A percentile compares a stretch with the other conserved stretches of the same genome.
Evolutionary conservation across 2,113 vertebrate genomes (phyloP).

Genomic region (Sitta europaea): DNA sequence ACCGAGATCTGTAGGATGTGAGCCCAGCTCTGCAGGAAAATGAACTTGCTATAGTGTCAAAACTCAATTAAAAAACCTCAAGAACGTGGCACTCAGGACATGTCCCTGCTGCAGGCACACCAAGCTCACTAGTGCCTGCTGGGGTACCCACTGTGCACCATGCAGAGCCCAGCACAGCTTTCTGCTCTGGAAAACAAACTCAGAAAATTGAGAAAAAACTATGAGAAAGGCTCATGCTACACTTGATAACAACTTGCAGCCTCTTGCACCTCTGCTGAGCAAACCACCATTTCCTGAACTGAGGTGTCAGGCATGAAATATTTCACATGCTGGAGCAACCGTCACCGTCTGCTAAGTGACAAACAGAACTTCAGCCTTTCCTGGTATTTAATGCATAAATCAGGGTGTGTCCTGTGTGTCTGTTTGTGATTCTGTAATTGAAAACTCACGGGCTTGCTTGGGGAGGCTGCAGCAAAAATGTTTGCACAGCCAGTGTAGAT

Average conservation of each 20-base stretch:
- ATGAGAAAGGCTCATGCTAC: background rate
- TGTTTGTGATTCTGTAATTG: background rate
- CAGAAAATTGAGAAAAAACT: background rate
- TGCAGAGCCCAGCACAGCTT: background rate
- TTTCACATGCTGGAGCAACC: constrained; percentile 32
- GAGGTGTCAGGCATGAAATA: constrained; percentile 48
- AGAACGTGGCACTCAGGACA: background rate
- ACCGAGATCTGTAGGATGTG: background rate
- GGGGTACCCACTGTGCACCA: accelerated
- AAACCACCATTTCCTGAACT: constrained; percentile 60
- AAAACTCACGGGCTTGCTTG: background rate
- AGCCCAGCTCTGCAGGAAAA: constrained; percentile 23
- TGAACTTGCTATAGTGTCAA: background rate
- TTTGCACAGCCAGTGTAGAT: accelerated
- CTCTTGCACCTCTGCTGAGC: constrained; percentile 29
- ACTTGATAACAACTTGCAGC: background rate
- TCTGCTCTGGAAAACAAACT: background rate
- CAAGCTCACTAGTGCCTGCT: accelerated
- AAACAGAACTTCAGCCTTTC: constrained; percentile 35
- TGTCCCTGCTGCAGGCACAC: accelerated
- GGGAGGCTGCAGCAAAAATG: background rate
- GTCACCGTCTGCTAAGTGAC: background rate
- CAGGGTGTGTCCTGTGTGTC: background rate
- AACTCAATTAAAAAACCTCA: background rate
- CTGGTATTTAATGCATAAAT: constrained; percentile 5